These are phyloP conservation scores for Cyprinodon variegatus DNA, from an alignment of 2,113 vertebrate genomes.

Conservation along the genomic window DNA sequence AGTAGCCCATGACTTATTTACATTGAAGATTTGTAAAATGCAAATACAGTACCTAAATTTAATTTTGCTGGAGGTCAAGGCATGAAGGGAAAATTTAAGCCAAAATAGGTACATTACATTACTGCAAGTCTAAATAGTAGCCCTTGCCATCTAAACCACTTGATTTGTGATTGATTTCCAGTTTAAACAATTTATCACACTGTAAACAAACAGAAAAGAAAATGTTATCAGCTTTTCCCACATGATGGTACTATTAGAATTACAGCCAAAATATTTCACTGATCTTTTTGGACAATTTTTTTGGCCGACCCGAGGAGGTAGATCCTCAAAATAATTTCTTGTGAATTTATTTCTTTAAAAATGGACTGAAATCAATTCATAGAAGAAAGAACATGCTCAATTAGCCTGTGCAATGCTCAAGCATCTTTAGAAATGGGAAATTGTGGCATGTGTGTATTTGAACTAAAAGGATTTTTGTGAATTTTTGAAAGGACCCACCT, in stretches of 20 bases:
- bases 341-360: background rate
- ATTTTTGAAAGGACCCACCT: no score
- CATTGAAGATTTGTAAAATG: no score
- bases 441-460: background rate
- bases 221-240: background rate
- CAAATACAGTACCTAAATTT: no score
- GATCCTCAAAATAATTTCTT: background rate
- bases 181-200: background rate
- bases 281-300: background rate
- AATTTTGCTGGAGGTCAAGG: background rate
- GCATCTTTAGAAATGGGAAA: background rate
- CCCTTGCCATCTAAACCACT: no score
- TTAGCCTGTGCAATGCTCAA: background rate
- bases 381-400: background rate
- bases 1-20: no score
- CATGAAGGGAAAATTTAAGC: background rate
- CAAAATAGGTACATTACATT: no score
- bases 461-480: no score
- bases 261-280: background rate
- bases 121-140: no score
- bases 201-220: background rate
- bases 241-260: background rate
- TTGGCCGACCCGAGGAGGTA: background rate
- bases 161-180: no score
- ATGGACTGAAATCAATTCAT: background rate